These are phyloP conservation scores for Gallinago media DNA, from an alignment of 2,113 vertebrate genomes.

Conservation along the genomic window DNA sequence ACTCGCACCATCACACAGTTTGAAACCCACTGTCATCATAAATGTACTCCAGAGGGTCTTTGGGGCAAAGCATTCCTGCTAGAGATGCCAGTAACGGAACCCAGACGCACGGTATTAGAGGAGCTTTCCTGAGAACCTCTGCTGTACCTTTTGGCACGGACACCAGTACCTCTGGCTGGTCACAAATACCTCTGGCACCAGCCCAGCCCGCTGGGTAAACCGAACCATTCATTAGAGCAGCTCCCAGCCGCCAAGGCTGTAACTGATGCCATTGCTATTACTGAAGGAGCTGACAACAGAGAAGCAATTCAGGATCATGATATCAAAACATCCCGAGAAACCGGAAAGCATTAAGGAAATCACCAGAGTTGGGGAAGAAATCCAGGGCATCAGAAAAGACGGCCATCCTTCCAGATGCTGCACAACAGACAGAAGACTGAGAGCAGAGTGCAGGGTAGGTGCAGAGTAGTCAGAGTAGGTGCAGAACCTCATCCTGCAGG, in stretches of 20 bases:
- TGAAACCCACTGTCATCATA: background rate
- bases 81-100: background rate
- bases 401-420: background rate
- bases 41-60: background rate
- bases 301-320: constrained; percentile 28
- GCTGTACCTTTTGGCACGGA: constrained; percentile 2
- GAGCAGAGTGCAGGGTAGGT: background rate
- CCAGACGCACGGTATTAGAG: background rate
- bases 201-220: constrained; percentile 18
- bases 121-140: background rate
- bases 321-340: constrained; percentile 50
- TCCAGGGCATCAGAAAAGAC: background rate
- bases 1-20: background rate
- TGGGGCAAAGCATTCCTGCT: background rate
- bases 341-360: background rate
- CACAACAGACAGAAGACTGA: background rate
- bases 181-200: constrained; percentile 32
- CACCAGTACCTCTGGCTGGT: background rate
- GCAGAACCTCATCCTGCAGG: background rate
- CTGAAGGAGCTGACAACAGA: constrained; percentile 20
- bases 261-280: background rate
- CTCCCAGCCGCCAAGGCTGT: background rate
- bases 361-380: background rate
- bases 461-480: background rate
- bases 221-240: background rate